Percentiles rank a stretch among this genome's conserved stretches.
Conservation (phyloP, 2,888 invertebrate genomes). For the Epirrhoe alternata region DNA sequence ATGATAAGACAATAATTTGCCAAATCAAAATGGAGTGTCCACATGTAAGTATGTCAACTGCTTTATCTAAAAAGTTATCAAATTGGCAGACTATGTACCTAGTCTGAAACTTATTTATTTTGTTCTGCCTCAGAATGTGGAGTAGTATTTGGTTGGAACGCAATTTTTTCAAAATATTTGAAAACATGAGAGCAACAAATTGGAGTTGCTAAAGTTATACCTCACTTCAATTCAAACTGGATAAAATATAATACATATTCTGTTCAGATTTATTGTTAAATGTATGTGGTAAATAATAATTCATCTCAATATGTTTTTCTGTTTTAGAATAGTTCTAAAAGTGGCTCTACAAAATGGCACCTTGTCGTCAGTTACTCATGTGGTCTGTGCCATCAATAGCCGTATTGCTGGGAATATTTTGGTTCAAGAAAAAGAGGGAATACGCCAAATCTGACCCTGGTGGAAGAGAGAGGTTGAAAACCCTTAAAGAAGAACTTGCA, state of each 20-base stretch:
- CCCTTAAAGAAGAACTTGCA: constrained; percentile 78
- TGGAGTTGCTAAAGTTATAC: background rate
- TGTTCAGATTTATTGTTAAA: background rate
- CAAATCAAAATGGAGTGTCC: constrained; percentile 55
- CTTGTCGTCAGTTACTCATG: constrained; percentile 90
- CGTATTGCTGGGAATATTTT: constrained; percentile 91
- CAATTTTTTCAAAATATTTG: background rate
- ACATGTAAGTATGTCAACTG: constrained; percentile 64
- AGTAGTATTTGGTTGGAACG: constrained; percentile 21
- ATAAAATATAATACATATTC: background rate
- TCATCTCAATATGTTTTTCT: constrained; percentile 49
- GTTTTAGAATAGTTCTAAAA: constrained; percentile 85
- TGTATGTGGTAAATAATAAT: background rate
- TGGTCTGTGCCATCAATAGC: constrained; percentile 93
- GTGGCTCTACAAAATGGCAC: constrained; percentile 92
- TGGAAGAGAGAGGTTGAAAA: constrained; percentile 84
- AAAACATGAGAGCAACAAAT: background rate
- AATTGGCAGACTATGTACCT: constrained; percentile 35
- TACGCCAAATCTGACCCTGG: constrained; percentile 91
- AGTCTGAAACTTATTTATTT: constrained; percentile 4
- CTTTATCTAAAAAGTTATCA: constrained; percentile 50
- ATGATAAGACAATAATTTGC: constrained; percentile 45
- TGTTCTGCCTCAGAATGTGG: constrained; percentile 14
- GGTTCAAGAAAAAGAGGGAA: constrained; percentile 93
- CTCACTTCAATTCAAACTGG: background rate